Base-by-base conservation (phyloP, 1,140 invertebrate species). In the Drosophila sp. region DNA sequence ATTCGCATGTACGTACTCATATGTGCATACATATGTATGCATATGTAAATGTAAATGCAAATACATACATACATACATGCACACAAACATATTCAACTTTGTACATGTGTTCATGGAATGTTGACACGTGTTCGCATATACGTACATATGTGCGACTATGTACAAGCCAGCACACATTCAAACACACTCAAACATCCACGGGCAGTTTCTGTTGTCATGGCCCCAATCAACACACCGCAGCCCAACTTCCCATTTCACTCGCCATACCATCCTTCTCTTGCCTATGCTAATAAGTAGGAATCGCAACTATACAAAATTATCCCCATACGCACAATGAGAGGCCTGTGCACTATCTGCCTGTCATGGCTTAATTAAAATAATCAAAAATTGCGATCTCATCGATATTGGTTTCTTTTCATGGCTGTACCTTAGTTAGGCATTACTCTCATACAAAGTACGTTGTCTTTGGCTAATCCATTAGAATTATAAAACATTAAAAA, bases 41-140 rank as follows among this genome's bases (percentile, higher is more conserved):
- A 17, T 17, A 17, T 17, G 17, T 17, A 17, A 17, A 17, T 17
- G 17, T 17, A 17, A 17, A 17, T 17, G 17, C 17, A 17, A 17
- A 17, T 17, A 64, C 11, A n/a, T 41, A 60, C 6, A 65, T 27
- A 63, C 29, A 35, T 44, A 23, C 40, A 55, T 72, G 54, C 65
- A 68, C 74, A 55, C 76, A 54, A 70, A 71, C 72, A 60, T 80
- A 69, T 69, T 57, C 61, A 76, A 74, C 63, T 68, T 75, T 68
- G 63, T 87, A 87, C 83, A 87, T 87, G 83, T 87, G 83, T 87
- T 89, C 83, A 86, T 87, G 83, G 67, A 89, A 87, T 87, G 83
- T 87, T 87, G 83, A 87, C 83, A 87, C 89, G 83, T 87, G 83
- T 87, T 87, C 80, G 79, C 82, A 86, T 82, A 87, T 74, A 86